A percentile compares a stretch with the other conserved stretches of the same genome.
Evolutionary conservation across 2,797 vertebrate genomes (phyloP).

Genomic region (Denticeps clupeoides): DNA sequence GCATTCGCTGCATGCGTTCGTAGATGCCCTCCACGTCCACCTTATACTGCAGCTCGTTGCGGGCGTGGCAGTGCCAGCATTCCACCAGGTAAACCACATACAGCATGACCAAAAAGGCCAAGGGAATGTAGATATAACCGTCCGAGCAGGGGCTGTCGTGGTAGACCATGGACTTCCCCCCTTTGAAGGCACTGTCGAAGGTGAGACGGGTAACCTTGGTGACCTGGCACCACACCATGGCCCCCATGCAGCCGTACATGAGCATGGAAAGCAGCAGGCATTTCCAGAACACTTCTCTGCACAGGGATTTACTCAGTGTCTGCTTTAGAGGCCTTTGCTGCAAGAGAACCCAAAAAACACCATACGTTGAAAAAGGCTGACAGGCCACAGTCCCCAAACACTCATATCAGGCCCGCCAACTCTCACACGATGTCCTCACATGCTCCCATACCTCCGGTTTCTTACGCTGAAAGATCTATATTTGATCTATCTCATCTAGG

Average conservation of each 20-base stretch:
- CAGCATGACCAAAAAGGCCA: slow-evolving; percentile 90
- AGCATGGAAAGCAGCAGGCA: slow-evolving; percentile 86
- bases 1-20: slow-evolving; percentile 75
- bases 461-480: no score
- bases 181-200: slow-evolving; percentile 88
- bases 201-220: slow-evolving; percentile 92
- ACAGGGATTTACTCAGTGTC: slow-evolving; percentile 88
- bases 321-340: slow-evolving; percentile 89
- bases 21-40: slow-evolving; percentile 55
- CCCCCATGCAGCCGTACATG: slow-evolving; percentile 93
- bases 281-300: slow-evolving; percentile 95
- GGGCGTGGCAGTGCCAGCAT: slow-evolving; percentile 95
- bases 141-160: slow-evolving; percentile 95
- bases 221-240: slow-evolving; percentile 94
- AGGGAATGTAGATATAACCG: slow-evolving; percentile 92
- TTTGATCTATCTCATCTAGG: no score
- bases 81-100: slow-evolving; percentile 92
- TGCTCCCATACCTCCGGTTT: no score
- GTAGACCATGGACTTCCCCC: slow-evolving; percentile 96
- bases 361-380: no score
- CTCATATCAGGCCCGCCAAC: no score
- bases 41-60: slow-evolving; percentile 86
- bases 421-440: no score
- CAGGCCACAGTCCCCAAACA: no score
- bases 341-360: no score